Percentiles rank a stretch among this genome's conserved stretches.
These are phyloP conservation scores for Platyrinchus mystaceus DNA, from an alignment of 2,797 vertebrate genomes.

Conservation along the genomic window DNA sequence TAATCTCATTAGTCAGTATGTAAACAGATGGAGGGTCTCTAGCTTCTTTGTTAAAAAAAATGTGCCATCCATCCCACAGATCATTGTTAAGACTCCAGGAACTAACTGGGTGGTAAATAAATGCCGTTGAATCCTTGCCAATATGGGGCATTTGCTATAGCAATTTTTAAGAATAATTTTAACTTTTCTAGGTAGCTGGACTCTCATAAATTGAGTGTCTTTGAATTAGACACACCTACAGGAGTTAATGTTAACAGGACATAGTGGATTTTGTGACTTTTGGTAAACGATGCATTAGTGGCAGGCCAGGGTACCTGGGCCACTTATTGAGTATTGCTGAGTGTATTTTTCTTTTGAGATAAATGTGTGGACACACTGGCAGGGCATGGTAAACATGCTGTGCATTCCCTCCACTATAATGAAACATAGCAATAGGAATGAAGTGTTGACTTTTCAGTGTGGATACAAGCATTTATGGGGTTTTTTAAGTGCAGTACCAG, in stretches of 20 bases:
- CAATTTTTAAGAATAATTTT: neutral
- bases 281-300: neutral
- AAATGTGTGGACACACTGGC: neutral
- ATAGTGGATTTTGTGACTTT: neutral
- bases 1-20: neutral
- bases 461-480: neutral
- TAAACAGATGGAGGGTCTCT: neutral
- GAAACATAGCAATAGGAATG: neutral
- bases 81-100: neutral
- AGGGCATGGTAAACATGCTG: neutral
- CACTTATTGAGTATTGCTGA: neutral
- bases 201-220: neutral
- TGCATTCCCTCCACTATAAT: neutral
- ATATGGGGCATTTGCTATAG: neutral
- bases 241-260: neutral
- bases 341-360: neutral
- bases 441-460: neutral
- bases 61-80: neutral
- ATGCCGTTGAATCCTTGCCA: neutral
- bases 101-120: constrained; percentile 19
- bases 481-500: neutral
- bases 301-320: neutral
- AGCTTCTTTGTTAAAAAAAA: neutral
- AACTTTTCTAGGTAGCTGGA: neutral
- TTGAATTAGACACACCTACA: neutral